Conservation (phyloP, 2,113 vertebrate genomes). For the Euleptes europaea region DNA sequence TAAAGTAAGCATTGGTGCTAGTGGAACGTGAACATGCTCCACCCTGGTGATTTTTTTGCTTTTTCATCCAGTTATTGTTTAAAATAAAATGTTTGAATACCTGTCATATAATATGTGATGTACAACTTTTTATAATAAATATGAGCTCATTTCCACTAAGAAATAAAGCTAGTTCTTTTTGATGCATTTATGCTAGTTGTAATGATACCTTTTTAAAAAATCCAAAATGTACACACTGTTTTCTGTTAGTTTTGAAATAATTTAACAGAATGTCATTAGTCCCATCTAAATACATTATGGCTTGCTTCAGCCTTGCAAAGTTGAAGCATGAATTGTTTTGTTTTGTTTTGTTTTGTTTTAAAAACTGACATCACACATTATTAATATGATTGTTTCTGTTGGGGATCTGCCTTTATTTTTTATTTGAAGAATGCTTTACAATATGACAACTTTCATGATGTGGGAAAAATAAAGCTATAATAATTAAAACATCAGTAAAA, state of each 20-base stretch:
- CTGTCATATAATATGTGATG: slow-evolving; percentile 54
- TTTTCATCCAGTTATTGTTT: slow-evolving; percentile 70
- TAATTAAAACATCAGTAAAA: neutral
- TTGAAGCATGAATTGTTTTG: slow-evolving; percentile 9
- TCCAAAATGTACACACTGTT: slow-evolving; percentile 31
- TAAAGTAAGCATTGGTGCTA: slow-evolving; percentile 79
- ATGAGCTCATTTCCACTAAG: slow-evolving; percentile 63
- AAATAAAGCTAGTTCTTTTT: slow-evolving; percentile 55
- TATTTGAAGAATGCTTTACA: neutral
- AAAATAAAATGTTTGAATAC: slow-evolving; percentile 68
- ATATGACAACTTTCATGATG: neutral
- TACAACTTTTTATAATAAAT: slow-evolving; percentile 49
- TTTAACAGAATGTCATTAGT: slow-evolving; percentile 43
- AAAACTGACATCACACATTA: neutral
- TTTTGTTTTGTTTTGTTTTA: neutral
- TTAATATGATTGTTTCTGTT: neutral
- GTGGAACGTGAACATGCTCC: slow-evolving; percentile 77
- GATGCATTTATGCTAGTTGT: slow-evolving; percentile 37
- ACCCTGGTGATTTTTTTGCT: slow-evolving; percentile 58
- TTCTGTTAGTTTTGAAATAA: slow-evolving; percentile 47
- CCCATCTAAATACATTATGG: neutral
- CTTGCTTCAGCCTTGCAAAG: neutral
- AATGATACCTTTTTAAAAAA: slow-evolving; percentile 42
- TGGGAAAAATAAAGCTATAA: neutral
- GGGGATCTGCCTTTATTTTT: neutral